Conservation (phyloP, 1,140 invertebrate genomes). For the Teleogryllus occipitalis region DNA sequence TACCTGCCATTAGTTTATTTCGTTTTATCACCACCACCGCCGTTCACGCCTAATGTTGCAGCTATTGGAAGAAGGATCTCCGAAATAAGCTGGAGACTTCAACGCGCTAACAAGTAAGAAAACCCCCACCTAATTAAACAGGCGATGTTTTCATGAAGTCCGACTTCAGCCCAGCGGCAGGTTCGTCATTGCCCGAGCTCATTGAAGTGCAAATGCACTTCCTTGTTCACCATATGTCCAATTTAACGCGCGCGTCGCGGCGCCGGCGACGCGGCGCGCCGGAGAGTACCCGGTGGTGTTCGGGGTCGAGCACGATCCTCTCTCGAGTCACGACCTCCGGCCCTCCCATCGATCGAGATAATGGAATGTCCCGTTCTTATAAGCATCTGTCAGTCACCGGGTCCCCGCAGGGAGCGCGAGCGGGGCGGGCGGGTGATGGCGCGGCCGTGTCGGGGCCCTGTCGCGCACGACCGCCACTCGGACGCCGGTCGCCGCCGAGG, state of each 20-base stretch:
- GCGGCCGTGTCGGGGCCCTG: too few species aligned
- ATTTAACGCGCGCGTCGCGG: too few species aligned
- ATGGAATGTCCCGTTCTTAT: constrained; percentile 1
- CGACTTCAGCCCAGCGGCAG: neutral
- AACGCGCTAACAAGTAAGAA: neutral
- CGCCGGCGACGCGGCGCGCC: too few species aligned
- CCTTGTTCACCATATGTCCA: neutral
- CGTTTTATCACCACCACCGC: too few species aligned
- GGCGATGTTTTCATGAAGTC: neutral
- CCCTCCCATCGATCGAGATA: neutral
- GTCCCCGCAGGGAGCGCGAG: neutral
- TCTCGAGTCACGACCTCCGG: neutral
- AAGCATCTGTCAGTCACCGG: neutral
- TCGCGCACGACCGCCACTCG: too few species aligned
- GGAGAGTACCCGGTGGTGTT: neutral
- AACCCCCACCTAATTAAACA: neutral
- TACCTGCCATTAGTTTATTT: too few species aligned
- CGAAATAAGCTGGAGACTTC: neutral
- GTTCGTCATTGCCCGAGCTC: neutral
- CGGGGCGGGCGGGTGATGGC: too few species aligned
- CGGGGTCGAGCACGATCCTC: neutral
- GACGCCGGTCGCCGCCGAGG: too few species aligned
- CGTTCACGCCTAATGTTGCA: too few species aligned
- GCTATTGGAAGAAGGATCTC: too few species aligned
- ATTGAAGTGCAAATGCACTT: neutral